A percentile compares a stretch with the other conserved stretches of the same genome.
These are phyloP conservation scores for Gnathonemus longibarbis DNA, from an alignment of 2,113 vertebrate species.

Conservation along the genomic window DNA sequence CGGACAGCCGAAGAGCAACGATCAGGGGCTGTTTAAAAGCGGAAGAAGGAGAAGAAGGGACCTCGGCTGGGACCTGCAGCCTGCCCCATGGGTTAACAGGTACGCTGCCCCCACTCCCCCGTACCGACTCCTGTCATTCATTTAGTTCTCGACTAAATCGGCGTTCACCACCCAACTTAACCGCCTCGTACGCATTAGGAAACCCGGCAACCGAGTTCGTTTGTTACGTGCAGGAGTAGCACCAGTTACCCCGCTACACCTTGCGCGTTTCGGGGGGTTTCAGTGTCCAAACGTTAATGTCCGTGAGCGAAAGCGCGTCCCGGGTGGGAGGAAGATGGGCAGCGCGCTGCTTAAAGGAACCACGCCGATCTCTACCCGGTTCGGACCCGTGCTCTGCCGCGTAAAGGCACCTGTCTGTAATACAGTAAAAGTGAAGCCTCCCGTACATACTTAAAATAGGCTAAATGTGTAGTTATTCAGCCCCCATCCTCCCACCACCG, in stretches of 20 bases:
- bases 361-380: neutral
- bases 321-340: neutral
- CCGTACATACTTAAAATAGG: neutral
- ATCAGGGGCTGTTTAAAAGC: neutral
- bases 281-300: neutral
- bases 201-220: neutral
- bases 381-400: neutral
- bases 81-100: conserved; percentile 18
- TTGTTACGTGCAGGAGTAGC: neutral
- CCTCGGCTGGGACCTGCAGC: neutral
- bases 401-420: neutral
- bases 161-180: neutral
- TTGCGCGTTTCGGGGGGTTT: neutral
- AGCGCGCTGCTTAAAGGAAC: neutral
- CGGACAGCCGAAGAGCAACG: neutral
- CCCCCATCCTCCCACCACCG: neutral
- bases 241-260: neutral
- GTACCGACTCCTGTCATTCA: neutral
- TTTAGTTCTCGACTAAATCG: neutral
- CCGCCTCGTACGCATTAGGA: neutral
- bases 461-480: neutral
- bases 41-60: no score
- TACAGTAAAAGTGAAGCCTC: neutral
- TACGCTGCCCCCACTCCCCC: neutral
- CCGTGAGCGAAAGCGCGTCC: neutral